A percentile compares a stretch with the other conserved stretches of the same genome.
Evolutionary conservation across 2,113 vertebrate species (phyloP).

Genomic region (Ammodramus savannarum): DNA sequence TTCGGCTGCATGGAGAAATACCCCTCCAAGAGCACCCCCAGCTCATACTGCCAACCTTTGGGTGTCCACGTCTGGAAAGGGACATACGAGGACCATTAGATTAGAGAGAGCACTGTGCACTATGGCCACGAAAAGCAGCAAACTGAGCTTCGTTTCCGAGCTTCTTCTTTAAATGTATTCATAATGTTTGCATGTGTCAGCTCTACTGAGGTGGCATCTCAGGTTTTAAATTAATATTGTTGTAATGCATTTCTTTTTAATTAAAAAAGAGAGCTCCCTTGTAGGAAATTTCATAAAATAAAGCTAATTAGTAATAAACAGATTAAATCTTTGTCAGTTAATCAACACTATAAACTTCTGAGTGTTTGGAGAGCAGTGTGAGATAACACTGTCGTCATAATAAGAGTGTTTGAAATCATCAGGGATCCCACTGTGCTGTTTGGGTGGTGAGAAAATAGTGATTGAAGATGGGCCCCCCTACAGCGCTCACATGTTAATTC

Average conservation of each 20-base stretch:
- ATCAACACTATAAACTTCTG: slow-evolving; percentile 52
- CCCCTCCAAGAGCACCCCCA: background rate
- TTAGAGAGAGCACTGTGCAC: background rate
- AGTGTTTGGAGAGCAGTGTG: background rate
- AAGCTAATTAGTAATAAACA: slow-evolving; percentile 47
- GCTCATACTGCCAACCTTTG: background rate
- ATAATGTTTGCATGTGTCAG: background rate
- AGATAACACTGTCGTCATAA: slow-evolving; percentile 25
- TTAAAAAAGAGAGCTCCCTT: slow-evolving; percentile 19
- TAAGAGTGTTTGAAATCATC: slow-evolving; percentile 7
- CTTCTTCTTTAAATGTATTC: background rate
- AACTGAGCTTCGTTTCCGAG: background rate
- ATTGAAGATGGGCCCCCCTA: background rate
- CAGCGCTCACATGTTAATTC: background rate
- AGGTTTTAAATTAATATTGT: slow-evolving; percentile 38
- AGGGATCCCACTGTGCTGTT: background rate
- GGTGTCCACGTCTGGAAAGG: background rate
- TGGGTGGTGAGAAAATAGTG: slow-evolving; percentile 42
- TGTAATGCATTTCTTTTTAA: slow-evolving; percentile 43
- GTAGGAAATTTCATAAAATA: slow-evolving; percentile 26
- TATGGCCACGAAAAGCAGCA: background rate
- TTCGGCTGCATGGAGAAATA: background rate
- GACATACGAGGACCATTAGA: background rate
- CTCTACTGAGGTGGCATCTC: slow-evolving; percentile 17
- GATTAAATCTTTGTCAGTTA: slow-evolving; percentile 56